These are phyloP conservation scores for Drosophila arizonae DNA, from an alignment of 1,140 invertebrate genomes.

Conservation along the genomic window DNA sequence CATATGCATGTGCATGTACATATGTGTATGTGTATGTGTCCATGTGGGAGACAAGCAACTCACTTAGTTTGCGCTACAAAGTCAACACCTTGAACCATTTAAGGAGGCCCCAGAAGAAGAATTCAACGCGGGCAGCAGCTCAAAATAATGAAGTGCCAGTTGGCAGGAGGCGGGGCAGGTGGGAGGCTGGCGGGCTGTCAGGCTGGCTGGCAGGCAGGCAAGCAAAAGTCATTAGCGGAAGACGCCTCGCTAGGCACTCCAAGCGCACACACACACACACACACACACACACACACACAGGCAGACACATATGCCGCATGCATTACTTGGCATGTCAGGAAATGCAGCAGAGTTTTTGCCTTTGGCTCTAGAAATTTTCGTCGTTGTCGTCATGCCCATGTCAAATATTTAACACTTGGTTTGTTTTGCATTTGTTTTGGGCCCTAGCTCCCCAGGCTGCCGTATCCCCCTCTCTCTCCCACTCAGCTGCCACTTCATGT, in stretches of 20 bases:
- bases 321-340: slow-evolving; percentile 53
- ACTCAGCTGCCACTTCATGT: slow-evolving; percentile 19
- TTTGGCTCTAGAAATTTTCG: slow-evolving; percentile 39
- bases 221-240: slow-evolving; percentile 79
- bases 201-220: slow-evolving; percentile 26
- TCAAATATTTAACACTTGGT: slow-evolving; percentile 81
- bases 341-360: slow-evolving; percentile 66
- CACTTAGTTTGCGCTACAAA: slow-evolving; percentile 58
- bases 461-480: slow-evolving; percentile 6
- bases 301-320: slow-evolving; percentile 34
- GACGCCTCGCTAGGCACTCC: slow-evolving; percentile 23
- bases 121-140: slow-evolving; percentile 54
- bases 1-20: neutral
- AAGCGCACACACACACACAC: neutral
- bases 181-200: neutral
- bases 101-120: slow-evolving; percentile 43
- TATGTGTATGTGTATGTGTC: neutral
- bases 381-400: slow-evolving; percentile 47
- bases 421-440: slow-evolving; percentile 59
- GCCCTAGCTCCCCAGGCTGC: slow-evolving; percentile 40
- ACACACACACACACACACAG: slow-evolving; percentile 5
- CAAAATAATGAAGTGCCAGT: slow-evolving; percentile 77
- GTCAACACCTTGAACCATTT: slow-evolving; percentile 80
- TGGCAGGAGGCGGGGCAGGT: slow-evolving; percentile 10
- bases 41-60: slow-evolving; percentile 10